These are phyloP conservation scores for Poecilia wingei DNA, from an alignment of 2,797 vertebrate species.

Conservation along the genomic window DNA sequence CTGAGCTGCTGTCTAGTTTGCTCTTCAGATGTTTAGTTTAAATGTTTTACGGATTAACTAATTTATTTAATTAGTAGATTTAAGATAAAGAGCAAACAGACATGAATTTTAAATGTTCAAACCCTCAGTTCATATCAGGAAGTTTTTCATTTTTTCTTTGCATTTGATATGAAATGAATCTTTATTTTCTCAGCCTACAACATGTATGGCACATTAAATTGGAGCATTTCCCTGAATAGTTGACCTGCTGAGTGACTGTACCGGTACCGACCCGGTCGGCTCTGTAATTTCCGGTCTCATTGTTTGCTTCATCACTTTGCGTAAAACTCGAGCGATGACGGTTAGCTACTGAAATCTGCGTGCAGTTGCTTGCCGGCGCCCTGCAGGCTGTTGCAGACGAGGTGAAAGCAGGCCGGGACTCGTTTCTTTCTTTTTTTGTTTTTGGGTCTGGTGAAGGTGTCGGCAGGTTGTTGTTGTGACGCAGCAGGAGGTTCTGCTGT, in stretches of 20 bases:
- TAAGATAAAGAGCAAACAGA: neutral
- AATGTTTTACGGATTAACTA: neutral
- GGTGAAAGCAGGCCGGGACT: constrained; percentile 7
- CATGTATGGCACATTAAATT: neutral
- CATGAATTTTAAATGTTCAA: neutral
- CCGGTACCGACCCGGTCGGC: neutral
- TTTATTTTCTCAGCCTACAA: constrained; percentile 1
- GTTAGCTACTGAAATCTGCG: neutral
- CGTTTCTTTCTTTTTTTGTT: constrained; percentile 5
- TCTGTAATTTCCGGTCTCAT: neutral
- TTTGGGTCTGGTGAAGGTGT: constrained; percentile 10
- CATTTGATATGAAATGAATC: neutral
- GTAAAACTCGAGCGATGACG: neutral
- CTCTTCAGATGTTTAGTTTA: neutral
- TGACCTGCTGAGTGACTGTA: neutral
- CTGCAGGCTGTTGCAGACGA: neutral
- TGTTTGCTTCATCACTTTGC: neutral
- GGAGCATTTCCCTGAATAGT: neutral
- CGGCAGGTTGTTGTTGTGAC: constrained; percentile 10
- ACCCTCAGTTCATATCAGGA: neutral
- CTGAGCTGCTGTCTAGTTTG: neutral
- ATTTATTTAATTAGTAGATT: neutral
- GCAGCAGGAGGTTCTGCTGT: constrained; percentile 31
- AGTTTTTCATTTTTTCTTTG: neutral
- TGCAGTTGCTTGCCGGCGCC: neutral